These are phyloP conservation scores for Lymantria monacha DNA, from an alignment of 2,888 invertebrate genomes.

Conservation along the genomic window DNA sequence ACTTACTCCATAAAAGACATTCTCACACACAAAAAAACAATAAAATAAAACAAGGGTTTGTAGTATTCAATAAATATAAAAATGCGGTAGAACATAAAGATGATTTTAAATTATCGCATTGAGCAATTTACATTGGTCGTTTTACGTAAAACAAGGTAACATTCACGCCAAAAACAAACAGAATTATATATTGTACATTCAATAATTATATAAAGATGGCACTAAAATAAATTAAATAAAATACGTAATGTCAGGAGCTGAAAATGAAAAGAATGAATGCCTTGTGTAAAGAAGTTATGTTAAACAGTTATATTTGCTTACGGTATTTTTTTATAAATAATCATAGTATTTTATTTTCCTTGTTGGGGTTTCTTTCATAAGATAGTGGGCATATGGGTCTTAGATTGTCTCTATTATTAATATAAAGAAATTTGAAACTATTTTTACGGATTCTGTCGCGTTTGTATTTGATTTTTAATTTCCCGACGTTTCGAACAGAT, in stretches of 20 bases:
- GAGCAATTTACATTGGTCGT: slow-evolving; percentile 24
- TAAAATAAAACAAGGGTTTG: slow-evolving; percentile 29
- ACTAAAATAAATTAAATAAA: slow-evolving; percentile 19
- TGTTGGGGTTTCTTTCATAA: no score
- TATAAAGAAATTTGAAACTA: no score
- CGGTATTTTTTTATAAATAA: no score
- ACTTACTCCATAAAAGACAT: slow-evolving; percentile 16
- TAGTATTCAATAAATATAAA: slow-evolving; percentile 20
- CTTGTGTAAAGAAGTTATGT: not conserved
- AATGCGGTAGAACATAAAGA: slow-evolving; percentile 19
- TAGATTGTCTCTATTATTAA: no score
- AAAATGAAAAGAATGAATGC: slow-evolving; percentile 5
- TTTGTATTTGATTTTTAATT: no score
- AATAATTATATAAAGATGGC: slow-evolving; percentile 19
- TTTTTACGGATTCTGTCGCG: no score
- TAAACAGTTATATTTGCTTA: no score
- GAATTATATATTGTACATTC: slow-evolving; percentile 31
- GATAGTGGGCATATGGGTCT: no score
- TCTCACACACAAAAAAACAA: slow-evolving; percentile 10
- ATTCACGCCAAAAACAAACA: slow-evolving; percentile 30
- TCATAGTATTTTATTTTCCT: no score
- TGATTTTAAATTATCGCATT: slow-evolving; percentile 15
- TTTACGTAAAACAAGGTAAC: slow-evolving; percentile 16
- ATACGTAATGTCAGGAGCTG: slow-evolving; percentile 26
- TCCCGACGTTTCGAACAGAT: no score